Evolutionary conservation across 2,888 invertebrate species (phyloP), one percentile per base, ranked within the genome.

Genomic region (Nomada flava): DNA sequence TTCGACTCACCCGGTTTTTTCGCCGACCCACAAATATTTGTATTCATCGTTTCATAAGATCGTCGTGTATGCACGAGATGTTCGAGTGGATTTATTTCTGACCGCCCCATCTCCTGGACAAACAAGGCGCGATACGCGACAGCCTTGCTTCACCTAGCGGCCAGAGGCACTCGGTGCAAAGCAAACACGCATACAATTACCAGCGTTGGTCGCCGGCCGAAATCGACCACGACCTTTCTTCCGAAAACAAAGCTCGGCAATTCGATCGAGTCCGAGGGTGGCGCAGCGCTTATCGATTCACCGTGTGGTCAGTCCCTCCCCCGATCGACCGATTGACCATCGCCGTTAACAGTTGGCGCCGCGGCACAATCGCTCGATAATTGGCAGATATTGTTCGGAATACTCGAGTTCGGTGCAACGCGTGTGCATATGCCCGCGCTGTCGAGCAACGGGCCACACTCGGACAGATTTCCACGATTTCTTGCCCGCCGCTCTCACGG

Each of bases 331-430:
- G 86, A 84, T 89, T 90, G 90, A 89, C 89, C 87, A 88, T 82
- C 82, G 88, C 90, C 88, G 50, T 71, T 71, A 92, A 92, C 92
- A 93, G 92, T 92, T 93, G 93, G 92, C 88, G 62, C 55, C 86
- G 77, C 76, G 90, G 82, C 85, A 92, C 92, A 91, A 92, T 91
- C 89, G 90, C 79, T 82, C 90, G 89, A 92, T 93, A 93, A 93
- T 93, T 93, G 93, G 91, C 65, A 55, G 84, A 91, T 90, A 93
- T 93, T 93, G 93, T 92, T 91, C 89, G 83, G 88, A 86, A 89
- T 89, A 86, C 84, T 84, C 20, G 64, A 75, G 64, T 55, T 36
- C 64, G 62, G 13, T 26, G 59, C 50, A 23, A 5, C 60, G 60
- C 64, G 50, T 44, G 67, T 63, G 64, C 78, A 79, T 83, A 73